Percentiles rank a stretch among this genome's conserved stretches.
Conservation (phyloP, 2,113 vertebrate genomes). For the Rhinolophus ferrumequinum region DNA sequence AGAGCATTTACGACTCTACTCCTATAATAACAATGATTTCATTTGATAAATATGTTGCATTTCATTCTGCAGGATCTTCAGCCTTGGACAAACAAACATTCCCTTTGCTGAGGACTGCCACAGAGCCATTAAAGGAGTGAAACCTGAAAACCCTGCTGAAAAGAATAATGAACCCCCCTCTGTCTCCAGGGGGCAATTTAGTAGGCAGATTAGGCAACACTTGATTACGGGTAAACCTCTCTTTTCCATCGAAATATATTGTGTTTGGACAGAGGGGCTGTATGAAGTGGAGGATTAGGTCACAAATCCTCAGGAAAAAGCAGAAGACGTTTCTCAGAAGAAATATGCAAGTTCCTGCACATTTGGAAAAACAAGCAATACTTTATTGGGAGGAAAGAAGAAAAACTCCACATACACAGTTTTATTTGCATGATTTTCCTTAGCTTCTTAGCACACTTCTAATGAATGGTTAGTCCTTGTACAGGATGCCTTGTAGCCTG, state of each 20-base stretch:
- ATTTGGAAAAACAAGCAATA: slow-evolving; percentile 57
- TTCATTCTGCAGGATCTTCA: slow-evolving; percentile 43
- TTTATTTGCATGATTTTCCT: slow-evolving; percentile 54
- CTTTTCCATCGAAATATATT: slow-evolving; percentile 71
- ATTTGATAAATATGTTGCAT: slow-evolving; percentile 58
- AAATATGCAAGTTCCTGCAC: slow-evolving; percentile 67
- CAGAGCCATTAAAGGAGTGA: slow-evolving; percentile 37
- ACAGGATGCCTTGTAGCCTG: slow-evolving; percentile 48
- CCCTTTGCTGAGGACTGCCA: background rate
- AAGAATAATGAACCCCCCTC: slow-evolving; percentile 53
- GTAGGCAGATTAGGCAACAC: slow-evolving; percentile 74
- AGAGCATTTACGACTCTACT: background rate
- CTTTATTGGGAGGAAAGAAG: slow-evolving; percentile 46
- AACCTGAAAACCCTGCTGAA: slow-evolving; percentile 63
- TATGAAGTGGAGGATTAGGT: slow-evolving; percentile 68
- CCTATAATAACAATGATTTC: slow-evolving; percentile 49
- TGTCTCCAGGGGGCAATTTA: slow-evolving; percentile 65
- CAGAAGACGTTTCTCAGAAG: slow-evolving; percentile 51
- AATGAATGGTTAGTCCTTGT: slow-evolving; percentile 38
- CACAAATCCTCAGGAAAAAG: slow-evolving; percentile 74
- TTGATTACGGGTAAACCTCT: slow-evolving; percentile 74
- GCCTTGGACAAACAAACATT: slow-evolving; percentile 55
- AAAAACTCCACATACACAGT: slow-evolving; percentile 15
- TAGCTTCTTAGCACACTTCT: background rate
- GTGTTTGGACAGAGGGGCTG: slow-evolving; percentile 62